phyloP scores from a whole-genome alignment of 2,797 vertebrate species.

The Acanthiza pusilla region DNA sequence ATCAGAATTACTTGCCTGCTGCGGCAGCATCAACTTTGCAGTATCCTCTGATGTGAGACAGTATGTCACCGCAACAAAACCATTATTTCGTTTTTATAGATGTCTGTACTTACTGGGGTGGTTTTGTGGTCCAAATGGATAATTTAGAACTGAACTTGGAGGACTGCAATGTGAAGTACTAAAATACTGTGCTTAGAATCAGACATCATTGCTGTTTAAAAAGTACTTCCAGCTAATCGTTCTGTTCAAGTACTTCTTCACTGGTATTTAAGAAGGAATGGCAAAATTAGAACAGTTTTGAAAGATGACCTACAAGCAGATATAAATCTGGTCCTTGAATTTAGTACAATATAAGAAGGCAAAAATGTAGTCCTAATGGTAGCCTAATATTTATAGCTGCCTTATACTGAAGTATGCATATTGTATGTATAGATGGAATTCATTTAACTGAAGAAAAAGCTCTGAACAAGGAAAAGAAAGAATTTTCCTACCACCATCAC shows the following conservation, averaged over 20 bases:
- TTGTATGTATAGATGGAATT: background rate
- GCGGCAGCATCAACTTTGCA: background rate
- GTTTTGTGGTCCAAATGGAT: slow-evolving; percentile 7
- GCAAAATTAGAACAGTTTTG: background rate
- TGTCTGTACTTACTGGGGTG: background rate
- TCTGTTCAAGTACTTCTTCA: background rate
- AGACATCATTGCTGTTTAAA: background rate
- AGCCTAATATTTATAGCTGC: background rate
- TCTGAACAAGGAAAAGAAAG: background rate
- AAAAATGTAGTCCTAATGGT: background rate
- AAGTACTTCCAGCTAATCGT: background rate
- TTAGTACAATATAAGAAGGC: background rate
- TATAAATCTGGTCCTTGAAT: background rate
- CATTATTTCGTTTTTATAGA: background rate
- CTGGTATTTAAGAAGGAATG: background rate
- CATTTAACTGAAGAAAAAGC: background rate
- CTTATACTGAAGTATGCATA: background rate
- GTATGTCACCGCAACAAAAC: background rate
- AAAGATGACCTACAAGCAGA: background rate
- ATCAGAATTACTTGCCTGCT: background rate
- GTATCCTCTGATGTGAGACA: background rate
- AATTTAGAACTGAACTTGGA: background rate
- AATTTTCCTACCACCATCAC: background rate
- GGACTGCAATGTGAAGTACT: background rate
- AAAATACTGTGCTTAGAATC: background rate